Evolutionary conservation across 2,113 vertebrate species (phyloP).

Genomic region (Callipepla californica): DNA sequence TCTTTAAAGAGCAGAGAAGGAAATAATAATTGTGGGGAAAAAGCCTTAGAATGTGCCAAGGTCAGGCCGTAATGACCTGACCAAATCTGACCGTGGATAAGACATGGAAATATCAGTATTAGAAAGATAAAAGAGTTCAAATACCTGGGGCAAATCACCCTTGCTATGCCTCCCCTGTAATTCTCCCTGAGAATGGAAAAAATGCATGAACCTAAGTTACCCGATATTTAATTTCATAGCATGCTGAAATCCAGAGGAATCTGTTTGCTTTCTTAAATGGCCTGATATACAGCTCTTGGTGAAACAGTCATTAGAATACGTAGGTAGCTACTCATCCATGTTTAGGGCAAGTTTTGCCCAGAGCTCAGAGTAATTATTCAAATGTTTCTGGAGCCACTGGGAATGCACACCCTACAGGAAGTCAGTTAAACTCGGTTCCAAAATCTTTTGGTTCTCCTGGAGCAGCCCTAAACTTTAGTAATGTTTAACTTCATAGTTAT

Average conservation of each 20-base stretch:
- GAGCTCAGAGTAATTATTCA: neutral
- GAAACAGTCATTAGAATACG: neutral
- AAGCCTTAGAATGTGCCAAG: slow-evolving; percentile 35
- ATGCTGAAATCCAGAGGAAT: neutral
- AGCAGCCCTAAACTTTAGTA: neutral
- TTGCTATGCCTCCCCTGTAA: neutral
- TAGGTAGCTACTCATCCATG: neutral
- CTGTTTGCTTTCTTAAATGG: neutral
- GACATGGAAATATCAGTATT: slow-evolving; percentile 19
- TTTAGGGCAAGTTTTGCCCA: neutral
- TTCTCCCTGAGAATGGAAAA: slow-evolving; percentile 35
- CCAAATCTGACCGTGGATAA: slow-evolving; percentile 13
- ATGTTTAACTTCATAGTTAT: neutral
- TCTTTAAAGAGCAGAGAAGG: slow-evolving; percentile 22
- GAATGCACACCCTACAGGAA: neutral
- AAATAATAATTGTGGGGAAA: neutral
- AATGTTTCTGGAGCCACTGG: neutral
- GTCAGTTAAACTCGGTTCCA: neutral
- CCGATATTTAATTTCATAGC: neutral
- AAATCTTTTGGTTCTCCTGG: neutral
- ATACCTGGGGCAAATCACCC: slow-evolving; percentile 27
- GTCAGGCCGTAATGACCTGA: neutral
- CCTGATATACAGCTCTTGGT: neutral
- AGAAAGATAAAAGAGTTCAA: neutral
- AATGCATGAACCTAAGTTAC: neutral